Percentiles rank a stretch among this genome's conserved stretches.
Conservation (phyloP, 2,113 vertebrate genomes). For the Pseudois nayaur region DNA sequence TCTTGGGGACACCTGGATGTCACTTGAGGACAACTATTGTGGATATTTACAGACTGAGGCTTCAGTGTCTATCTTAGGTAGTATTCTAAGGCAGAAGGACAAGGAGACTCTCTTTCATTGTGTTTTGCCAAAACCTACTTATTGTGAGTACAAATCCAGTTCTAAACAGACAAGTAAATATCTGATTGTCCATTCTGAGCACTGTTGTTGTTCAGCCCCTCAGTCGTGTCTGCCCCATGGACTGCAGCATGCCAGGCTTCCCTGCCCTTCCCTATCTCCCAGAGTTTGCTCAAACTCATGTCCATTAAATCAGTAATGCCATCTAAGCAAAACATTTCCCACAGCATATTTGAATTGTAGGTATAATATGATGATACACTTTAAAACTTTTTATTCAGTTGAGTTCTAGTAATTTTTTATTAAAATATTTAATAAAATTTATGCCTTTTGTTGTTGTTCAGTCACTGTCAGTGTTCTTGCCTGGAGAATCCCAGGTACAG, state of each 20-base stretch:
- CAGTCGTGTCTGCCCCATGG: background rate
- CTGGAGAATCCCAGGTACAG: too few relatives aligned
- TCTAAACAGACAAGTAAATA: background rate
- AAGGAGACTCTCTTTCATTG: background rate
- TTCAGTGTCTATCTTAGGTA: background rate
- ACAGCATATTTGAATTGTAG: background rate
- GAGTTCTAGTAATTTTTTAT: background rate
- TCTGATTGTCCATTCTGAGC: background rate
- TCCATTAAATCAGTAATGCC: background rate
- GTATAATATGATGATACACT: background rate
- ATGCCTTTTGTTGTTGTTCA: background rate
- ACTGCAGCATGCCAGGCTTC: background rate
- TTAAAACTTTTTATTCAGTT: background rate
- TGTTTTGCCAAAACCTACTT: slow-evolving; percentile 7
- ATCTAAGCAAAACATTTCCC: background rate
- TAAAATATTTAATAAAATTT: slow-evolving; percentile 4
- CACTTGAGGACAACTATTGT: background rate
- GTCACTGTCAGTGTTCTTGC: background rate
- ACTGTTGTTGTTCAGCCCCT: background rate
- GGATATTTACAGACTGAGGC: background rate
- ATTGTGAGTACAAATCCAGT: background rate
- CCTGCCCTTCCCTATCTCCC: background rate
- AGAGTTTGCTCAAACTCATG: background rate
- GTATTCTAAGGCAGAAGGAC: background rate
- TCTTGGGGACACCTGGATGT: background rate